Evolutionary conservation across 2,888 invertebrate genomes (phyloP), one percentile per base, ranked within the genome.

Genomic region (Drosophila pseudotalamancana): DNA sequence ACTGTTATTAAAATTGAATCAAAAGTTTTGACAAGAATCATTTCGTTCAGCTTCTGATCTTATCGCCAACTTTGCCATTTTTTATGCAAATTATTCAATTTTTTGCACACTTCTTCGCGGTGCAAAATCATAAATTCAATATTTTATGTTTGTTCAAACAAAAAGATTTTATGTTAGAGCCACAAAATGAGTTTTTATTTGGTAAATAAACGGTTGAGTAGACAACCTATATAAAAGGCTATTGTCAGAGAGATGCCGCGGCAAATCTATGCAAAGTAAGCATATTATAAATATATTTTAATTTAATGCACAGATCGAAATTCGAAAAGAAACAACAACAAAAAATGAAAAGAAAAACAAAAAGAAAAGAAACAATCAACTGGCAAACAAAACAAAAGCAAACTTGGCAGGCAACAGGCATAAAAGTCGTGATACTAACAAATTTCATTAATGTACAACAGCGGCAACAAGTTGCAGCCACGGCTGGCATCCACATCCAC

Each of bases 371-470:
- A 50, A 66, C 69, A 65, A 59, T 61, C 63, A 72, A 64, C 54
- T 61, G 60, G 51, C 43, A 59, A 77, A 85, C 79, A 78, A 80
- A 80, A 79, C 83, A 80, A 80, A 80, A 79, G 83, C 84, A 68
- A 65, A 67, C 54, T 54, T 72, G 66, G 76, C 79, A 82, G 83
- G 54, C 85, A 79, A 78, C 82, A 78, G 86, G 81, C 87, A 84
- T 74, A 87, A 80, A 86, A 84, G 75, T 89, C 89, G 89, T 89
- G 89, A 88, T 87, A 82, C 85, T 75, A 88, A 89, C 89, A 89
- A 89, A 89, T 89, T 89, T 89, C 85, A 79, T 85, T 87, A 82
- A 84, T 89, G 89, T 89, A 81, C 77, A 85, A 89, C 89, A 89
- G 78, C 70, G 82, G 75, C 80, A 87, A 87, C 82, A 87, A 83